phyloP scores from a whole-genome alignment of 1,140 invertebrate species.

The Pseudomyrmex flavicornis region DNA sequence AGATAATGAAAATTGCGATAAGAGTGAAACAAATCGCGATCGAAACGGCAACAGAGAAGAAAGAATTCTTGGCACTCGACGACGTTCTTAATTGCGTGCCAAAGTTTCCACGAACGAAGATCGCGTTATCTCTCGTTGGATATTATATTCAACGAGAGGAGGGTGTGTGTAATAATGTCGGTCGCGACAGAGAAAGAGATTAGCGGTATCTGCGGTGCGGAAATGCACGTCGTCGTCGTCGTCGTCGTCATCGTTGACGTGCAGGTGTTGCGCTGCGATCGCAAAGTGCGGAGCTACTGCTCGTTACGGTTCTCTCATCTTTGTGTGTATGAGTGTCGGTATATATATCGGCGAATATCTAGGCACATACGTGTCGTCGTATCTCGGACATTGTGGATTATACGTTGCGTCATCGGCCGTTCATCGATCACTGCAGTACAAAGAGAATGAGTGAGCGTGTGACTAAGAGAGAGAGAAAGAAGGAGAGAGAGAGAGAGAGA shows the following conservation, averaged over 20 bases:
- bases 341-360: conserved; percentile 62
- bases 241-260: too few species aligned
- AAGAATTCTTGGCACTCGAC: neutral
- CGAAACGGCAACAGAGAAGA: neutral
- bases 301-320: conserved; percentile 30
- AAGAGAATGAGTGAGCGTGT: neutral
- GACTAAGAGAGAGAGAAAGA: neutral
- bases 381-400: conserved; percentile 67
- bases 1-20: neutral
- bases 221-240: conserved; percentile 53
- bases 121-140: conserved; percentile 56
- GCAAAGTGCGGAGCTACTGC: conserved; percentile 14
- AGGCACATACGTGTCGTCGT: conserved; percentile 8
- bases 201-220: conserved; percentile 65
- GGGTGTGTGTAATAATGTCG: neutral
- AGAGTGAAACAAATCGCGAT: too few species aligned
- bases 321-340: neutral
- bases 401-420: conserved; percentile 65
- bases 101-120: conserved; percentile 9
- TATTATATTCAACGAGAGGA: conserved; percentile 1
- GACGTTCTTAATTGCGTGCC: too few species aligned
- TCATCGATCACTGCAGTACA: conserved; percentile 58
- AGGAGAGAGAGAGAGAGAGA: neutral
- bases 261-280: conserved; percentile 47
- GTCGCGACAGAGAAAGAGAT: conserved; percentile 57